Evolutionary conservation across 2,888 invertebrate genomes (phyloP).

Genomic region (Amiota mariae): DNA sequence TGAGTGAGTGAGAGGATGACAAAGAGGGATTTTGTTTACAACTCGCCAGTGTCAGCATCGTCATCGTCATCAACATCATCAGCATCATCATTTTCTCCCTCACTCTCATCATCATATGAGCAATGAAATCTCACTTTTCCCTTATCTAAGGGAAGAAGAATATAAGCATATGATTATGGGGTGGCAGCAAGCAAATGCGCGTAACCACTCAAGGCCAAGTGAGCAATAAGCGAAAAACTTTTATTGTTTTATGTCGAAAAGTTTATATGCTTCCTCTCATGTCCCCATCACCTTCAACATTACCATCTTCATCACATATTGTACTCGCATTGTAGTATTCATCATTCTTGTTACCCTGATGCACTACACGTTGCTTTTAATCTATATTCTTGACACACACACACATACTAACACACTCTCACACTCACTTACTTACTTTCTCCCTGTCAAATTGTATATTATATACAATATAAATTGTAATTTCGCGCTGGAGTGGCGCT

Average conservation of each 20-base stretch:
- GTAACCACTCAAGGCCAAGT: conserved; percentile 68
- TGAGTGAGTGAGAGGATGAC: background rate
- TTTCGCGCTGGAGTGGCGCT: conserved; percentile 26
- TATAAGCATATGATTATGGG: too few relatives aligned
- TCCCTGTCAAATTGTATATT: conserved; percentile 1
- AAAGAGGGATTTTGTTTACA: background rate
- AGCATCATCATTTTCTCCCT: conserved; percentile 23
- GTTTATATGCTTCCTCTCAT: conserved; percentile 42
- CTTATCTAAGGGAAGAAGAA: background rate
- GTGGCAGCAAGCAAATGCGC: conserved; percentile 49
- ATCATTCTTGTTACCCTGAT: background rate
- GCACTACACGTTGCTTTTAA: conserved; percentile 2
- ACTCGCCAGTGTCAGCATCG: background rate
- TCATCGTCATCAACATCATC: conserved; percentile 13
- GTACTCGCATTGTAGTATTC: background rate
- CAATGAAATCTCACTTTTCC: too few relatives aligned
- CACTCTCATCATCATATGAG: too few relatives aligned
- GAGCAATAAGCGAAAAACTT: conserved; percentile 67
- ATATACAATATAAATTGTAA: conserved; percentile 28
- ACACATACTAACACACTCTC: too few relatives aligned
- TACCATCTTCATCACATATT: background rate
- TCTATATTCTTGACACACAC: conserved; percentile 15
- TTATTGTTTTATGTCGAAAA: conserved; percentile 64
- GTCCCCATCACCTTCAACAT: background rate
- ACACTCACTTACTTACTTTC: conserved; percentile 1